Conservation (phyloP, 2,113 vertebrate genomes). For the Diadophis punctatus region DNA sequence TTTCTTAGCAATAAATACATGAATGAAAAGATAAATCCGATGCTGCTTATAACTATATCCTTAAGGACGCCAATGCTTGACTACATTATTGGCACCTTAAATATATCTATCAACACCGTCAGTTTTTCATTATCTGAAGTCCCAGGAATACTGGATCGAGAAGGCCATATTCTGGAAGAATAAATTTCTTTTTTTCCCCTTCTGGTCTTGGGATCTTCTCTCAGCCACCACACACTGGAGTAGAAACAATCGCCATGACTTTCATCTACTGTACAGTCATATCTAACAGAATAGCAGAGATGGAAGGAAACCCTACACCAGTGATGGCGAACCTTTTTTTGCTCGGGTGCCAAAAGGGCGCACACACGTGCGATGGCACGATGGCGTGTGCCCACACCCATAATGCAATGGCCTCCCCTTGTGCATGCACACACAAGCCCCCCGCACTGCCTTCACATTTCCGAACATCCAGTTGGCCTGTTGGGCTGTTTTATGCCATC, state of each 20-base stretch:
- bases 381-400: no score
- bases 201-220: background rate
- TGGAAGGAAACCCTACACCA: no score
- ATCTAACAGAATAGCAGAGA: background rate
- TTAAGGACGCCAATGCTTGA: background rate
- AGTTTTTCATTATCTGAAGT: constrained; percentile 26
- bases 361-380: no score
- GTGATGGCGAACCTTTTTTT: no score
- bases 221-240: background rate
- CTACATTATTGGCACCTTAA: constrained; percentile 5
- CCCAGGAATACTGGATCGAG: background rate
- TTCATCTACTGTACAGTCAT: background rate
- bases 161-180: background rate
- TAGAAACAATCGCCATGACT: background rate
- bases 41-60: background rate
- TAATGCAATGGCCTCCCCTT: no score
- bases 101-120: constrained; percentile 2
- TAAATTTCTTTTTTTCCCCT: background rate
- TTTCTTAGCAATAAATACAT: background rate
- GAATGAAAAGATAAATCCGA: background rate
- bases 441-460: no score
- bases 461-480: no score
- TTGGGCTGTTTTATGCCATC: no score
- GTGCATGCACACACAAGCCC: no score
- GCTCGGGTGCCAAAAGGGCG: no score